phyloP scores from a whole-genome alignment of 1,140 invertebrate genomes.

The Lordiphosa stackelbergi region DNA sequence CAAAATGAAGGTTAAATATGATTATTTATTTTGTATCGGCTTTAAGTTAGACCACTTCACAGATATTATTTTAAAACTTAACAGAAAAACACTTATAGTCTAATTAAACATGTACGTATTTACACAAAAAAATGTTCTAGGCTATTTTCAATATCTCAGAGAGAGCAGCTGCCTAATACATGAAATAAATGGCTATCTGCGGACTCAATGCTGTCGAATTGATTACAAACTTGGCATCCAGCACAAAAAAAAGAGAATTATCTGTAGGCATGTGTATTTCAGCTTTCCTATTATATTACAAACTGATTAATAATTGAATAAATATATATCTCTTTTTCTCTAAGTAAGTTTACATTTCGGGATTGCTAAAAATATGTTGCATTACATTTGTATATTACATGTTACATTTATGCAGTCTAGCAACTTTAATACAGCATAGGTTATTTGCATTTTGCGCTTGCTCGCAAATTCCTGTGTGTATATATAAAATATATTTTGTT shows the following conservation, averaged over 20 bases:
- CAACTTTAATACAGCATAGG: conserved; percentile 38
- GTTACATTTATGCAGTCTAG: conserved; percentile 41
- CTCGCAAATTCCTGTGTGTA: conserved; percentile 30
- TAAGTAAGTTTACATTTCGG: conserved; percentile 36
- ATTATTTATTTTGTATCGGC: conserved; percentile 44
- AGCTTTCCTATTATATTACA: conserved; percentile 10
- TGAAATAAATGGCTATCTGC: conserved; percentile 15
- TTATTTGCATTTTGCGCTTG: conserved; percentile 32
- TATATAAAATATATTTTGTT: conserved; percentile 40
- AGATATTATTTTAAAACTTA: conserved; percentile 48
- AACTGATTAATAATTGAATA: conserved; percentile 12
- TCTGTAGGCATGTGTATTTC: conserved; percentile 15
- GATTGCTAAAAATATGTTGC: conserved; percentile 39
- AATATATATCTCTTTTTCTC: conserved; percentile 5
- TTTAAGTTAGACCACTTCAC: conserved; percentile 41
- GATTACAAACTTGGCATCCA: conserved; percentile 17
- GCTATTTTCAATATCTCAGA: conserved; percentile 18
- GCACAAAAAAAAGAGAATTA: conserved; percentile 19
- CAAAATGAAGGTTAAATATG: conserved; percentile 29
- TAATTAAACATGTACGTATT: conserved; percentile 39
- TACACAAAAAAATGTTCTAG: conserved; percentile 29
- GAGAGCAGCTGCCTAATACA: conserved; percentile 18
- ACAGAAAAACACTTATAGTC: conserved; percentile 43
- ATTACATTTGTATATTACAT: conserved; percentile 40
- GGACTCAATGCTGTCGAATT: conserved; percentile 18